These are phyloP conservation scores for Dromiciops gliroides DNA, from an alignment of 2,113 vertebrate genomes.

Conservation along the genomic window DNA sequence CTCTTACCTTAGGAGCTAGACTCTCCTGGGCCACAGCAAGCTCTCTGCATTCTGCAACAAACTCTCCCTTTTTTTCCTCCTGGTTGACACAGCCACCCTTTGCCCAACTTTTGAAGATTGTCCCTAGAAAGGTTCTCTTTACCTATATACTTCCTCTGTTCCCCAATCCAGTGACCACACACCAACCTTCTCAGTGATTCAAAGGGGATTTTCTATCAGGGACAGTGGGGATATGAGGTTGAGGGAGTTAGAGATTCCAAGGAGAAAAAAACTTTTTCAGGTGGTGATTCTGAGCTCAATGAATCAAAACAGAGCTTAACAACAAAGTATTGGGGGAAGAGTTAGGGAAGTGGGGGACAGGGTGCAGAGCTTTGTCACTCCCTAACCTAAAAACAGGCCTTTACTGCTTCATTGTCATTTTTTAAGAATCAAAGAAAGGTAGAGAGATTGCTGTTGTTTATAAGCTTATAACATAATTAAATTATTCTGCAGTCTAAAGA, in stretches of 20 bases:
- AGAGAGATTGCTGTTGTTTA: conserved; percentile 41
- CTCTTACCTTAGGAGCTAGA: not conserved
- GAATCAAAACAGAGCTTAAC: not conserved
- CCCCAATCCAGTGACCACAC: not conserved
- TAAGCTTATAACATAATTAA: conserved; percentile 20
- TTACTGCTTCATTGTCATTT: not conserved
- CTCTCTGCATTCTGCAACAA: not conserved
- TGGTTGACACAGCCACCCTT: not conserved
- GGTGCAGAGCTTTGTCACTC: not conserved
- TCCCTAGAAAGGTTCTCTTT: not conserved
- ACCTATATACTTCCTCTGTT: not conserved
- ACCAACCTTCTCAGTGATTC: not conserved
- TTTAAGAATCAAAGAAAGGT: conserved; percentile 41
- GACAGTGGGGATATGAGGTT: not conserved
- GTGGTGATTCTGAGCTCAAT: not conserved
- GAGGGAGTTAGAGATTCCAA: not conserved
- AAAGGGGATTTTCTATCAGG: not conserved
- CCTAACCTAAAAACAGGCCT: conserved; percentile 37
- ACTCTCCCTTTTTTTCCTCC: not conserved
- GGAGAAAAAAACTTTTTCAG: not conserved
- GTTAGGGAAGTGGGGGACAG: not conserved
- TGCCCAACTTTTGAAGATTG: not conserved
- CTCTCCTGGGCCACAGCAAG: not conserved
- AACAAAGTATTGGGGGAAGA: not conserved
- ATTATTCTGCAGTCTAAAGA: conserved; percentile 50